A percentile compares a stretch with the other conserved stretches of the same genome.
phyloP scores from a whole-genome alignment of 2,888 invertebrate species.

The Metacarcinus magister region DNA sequence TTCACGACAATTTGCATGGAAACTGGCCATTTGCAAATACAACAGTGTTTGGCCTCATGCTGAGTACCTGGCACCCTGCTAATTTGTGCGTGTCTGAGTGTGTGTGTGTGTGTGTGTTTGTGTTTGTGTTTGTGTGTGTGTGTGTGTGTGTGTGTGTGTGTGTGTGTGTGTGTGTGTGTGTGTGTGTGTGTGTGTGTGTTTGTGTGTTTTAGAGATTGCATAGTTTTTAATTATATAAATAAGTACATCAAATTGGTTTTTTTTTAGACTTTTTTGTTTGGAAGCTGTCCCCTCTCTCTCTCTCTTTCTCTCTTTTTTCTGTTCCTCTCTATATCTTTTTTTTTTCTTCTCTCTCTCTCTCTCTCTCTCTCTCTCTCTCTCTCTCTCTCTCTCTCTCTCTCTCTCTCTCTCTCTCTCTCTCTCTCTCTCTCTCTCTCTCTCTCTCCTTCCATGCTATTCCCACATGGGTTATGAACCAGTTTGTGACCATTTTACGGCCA shows the following conservation, averaged over 20 bases:
- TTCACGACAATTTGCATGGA: constrained; percentile 43
- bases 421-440: background rate
- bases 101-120: background rate
- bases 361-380: constrained; percentile 27
- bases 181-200: background rate
- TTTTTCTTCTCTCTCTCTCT: background rate
- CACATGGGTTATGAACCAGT: background rate
- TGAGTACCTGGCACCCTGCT: constrained; percentile 60
- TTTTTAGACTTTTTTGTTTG: no score
- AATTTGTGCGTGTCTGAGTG: constrained; percentile 12
- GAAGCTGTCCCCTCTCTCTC: no score
- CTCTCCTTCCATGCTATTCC: background rate
- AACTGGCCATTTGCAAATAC: constrained; percentile 62
- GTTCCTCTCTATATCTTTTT: background rate
- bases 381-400: background rate
- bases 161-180: background rate
- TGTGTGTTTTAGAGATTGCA: background rate
- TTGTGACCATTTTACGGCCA: background rate
- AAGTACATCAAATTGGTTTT: no score
- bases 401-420: background rate
- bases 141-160: background rate
- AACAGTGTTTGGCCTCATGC: constrained; percentile 48
- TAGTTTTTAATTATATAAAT: no score
- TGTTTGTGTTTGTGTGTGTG: background rate
- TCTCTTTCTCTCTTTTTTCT: background rate